Base-by-base conservation (phyloP, 2,113 vertebrate genomes). In the Melanotaenia duboulayi region DNA sequence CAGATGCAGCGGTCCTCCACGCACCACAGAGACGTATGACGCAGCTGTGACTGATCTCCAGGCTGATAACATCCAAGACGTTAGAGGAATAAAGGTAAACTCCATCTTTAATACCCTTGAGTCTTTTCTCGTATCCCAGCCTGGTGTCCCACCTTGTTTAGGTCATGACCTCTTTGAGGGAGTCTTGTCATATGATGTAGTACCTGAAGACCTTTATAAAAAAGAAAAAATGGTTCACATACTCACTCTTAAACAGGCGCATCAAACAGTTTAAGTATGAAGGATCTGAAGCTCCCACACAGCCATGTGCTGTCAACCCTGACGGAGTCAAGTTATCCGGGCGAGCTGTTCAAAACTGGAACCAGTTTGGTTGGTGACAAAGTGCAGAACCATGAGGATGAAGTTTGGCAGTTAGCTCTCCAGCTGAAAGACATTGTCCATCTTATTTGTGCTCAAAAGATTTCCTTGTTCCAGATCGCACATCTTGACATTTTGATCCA, bases 401-500 rank as follows among this genome's bases (percentile, higher is more conserved):
- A 63, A 4, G 13, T n/a, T n/a, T n/a, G n/a, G n/a, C 74, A 86
- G 62, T 32, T 83, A 54, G 65, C 65, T 19, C 80, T 83, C 1
- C 55, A 83, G 20, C 48, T 83, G 28, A 28, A 28, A 37, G n/a
- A n/a, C n/a, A n/a, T n/a, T n/a, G n/a, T n/a, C n/a, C n/a, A n/a
- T n/a, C n/a, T n/a, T 79, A 48, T 78, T 66, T 80, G 80, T 78
- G 74, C 76, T 0, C 85, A 79, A 20, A 82, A 64, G 0, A 78
- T 83, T 58, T 82, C 24, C 1, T 35, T 59, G 14, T 32, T 71
- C 2, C 77, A 83, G 24, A 46, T 76, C 64, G 63, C 70, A 1
- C 83, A 78, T 81, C 50, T 88, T 67, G 80, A 83, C 28, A 50
- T 65, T 72, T 0, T 76, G 11, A 83, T 86, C 49, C 80, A 81